Evolutionary conservation across 2,797 vertebrate species (phyloP), one percentile per base, ranked within the genome.

Genomic region (Sebastes jordani): DNA sequence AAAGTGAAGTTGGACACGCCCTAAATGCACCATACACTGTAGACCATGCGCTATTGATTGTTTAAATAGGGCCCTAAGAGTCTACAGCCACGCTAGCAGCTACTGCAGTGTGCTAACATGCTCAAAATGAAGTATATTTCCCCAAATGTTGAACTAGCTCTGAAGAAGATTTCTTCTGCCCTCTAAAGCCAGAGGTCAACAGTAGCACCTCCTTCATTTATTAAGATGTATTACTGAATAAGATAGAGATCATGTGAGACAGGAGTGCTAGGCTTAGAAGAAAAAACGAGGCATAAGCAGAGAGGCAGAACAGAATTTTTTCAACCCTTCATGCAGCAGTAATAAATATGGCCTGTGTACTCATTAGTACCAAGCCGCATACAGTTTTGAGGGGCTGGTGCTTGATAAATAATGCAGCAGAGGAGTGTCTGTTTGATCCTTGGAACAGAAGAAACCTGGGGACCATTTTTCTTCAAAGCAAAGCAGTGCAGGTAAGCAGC

Each of bases 391-490:
- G 84, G 66, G 80, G 85, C 79, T 78, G 7, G 76, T 74, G 86
- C 71, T 86, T 88, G 79, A 92, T 93, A 91, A 92, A 92, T 92
- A 92, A 91, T 90, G 88, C 86, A 93, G 81, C 38, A 78, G 68
- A 74, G 82, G 76, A 74, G 84, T 56, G 49, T 79, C 77, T 92
- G 87, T 93, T 91, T 93, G 91, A 92, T 93, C 89, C 81, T 79
- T 84, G 84, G 89, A 89, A 90, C 90, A 80, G 78, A 3, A 76
- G 55, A 89, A 90, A 89, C 66, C 84, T 56, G 72, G 86, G 82
- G 80, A 90, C 86, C 82, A 77, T 89, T 93, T 91, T 85, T 71
- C 83, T 88, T 90, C 73, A 92, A 91, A 92, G 86, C 76, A 63
- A 71, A 74, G 65, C 74, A 11, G 68, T 6, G 54, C 80, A 91